phyloP scores from a whole-genome alignment of 2,113 vertebrate genomes.

The Tragelaphus buxtoni region DNA sequence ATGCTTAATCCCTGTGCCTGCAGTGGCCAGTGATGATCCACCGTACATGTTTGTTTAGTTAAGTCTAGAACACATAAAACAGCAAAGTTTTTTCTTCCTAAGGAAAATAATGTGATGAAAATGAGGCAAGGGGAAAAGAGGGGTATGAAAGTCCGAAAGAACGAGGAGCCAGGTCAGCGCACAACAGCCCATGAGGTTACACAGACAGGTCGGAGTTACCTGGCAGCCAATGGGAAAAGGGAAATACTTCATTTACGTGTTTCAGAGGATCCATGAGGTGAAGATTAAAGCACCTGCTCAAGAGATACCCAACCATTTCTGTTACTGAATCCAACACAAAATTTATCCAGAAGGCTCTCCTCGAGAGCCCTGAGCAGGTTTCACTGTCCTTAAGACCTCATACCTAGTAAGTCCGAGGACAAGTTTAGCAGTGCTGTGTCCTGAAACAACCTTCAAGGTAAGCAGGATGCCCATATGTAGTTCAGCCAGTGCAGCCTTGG shows the following conservation, averaged over 20 bases:
- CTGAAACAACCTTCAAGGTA: not conserved
- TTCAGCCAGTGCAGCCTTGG: not conserved
- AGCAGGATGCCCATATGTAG: not conserved
- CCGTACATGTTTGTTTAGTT: constrained; percentile 25
- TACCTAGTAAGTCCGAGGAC: not conserved
- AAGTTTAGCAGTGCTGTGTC: not conserved
- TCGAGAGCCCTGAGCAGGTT: not conserved
- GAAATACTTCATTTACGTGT: not conserved
- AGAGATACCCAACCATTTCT: not conserved
- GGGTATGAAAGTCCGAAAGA: not conserved
- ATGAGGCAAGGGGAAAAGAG: not conserved
- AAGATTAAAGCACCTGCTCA: not conserved
- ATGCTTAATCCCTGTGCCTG: not conserved
- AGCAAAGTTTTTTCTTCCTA: not conserved
- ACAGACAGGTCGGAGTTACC: not conserved
- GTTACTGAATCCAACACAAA: not conserved
- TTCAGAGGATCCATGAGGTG: not conserved
- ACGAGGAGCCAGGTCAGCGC: not conserved
- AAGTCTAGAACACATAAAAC: constrained; percentile 11
- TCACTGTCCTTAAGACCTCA: not conserved
- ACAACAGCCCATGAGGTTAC: not conserved
- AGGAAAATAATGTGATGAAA: not conserved
- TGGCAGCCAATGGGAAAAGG: not conserved
- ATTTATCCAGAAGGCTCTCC: not conserved
- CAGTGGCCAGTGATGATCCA: not conserved